Base-by-base conservation (phyloP, 2,113 vertebrate genomes). In the Oncorhynchus nerka region DNA sequence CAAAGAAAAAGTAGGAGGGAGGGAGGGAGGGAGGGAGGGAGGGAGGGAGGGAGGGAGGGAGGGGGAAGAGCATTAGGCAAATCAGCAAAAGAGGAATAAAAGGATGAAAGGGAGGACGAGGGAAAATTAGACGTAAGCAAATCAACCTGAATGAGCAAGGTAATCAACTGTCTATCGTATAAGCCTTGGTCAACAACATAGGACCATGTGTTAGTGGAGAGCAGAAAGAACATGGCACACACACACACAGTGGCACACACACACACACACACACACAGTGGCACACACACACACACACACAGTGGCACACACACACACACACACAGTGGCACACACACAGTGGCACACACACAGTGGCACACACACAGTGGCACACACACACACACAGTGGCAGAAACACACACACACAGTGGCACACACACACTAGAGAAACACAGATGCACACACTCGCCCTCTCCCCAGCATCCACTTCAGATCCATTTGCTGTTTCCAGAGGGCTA, bases 401-500 rank as follows among this genome's bases (percentile, higher is more conserved):
- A 4, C 30, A 30, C 30, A 30, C 32, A 34, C 30, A 32, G 34
- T 2, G 34, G 32, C 32, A 39, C 55, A 20, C 57, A 59, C 57
- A 59, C 57, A 16, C 9, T 51, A 51, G 49, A 51, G 13, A 51
- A 51, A 51, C 34, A 26, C 9, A 24, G 22, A 24, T 5, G 24
- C 39, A 74, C 70, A 70, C 68, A 70, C 22, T 49, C 3, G 45
- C 68, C 67, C 67, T 68, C 34, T 39, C 34, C 15, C 51, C 2
- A 34, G 70, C 45, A 66, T 71, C 67, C 67, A 57, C 80, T 82
- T 86, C 81, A 88, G 81, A 82, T 69, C 79, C 75, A 92, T 91
- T 83, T 77, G 74, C 75, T 70, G 84, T 86, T 88, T 82, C 79
- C 83, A 78, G 73, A 9, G n/a, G 86, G 82, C 82, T 45, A 78